Conservation (phyloP, 2,888 invertebrate genomes). For the Muschampia plurimacula region DNA sequence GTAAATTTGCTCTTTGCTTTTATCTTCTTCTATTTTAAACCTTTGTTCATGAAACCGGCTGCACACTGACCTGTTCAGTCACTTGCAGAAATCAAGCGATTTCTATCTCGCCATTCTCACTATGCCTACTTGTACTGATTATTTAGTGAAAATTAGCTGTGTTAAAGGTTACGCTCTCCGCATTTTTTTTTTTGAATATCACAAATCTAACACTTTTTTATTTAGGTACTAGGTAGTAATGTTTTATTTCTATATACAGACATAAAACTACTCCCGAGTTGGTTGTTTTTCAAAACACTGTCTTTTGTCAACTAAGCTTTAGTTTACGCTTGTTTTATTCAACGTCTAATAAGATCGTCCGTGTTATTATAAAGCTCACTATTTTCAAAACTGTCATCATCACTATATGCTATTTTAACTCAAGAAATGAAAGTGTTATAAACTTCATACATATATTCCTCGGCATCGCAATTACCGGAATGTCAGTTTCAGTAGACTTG, state of each 20-base stretch:
- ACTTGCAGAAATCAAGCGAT: constrained; percentile 9
- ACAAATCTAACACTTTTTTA: not conserved
- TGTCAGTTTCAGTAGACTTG: constrained; percentile 33
- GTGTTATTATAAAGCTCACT: too few relatives aligned
- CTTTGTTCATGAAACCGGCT: constrained; percentile 11
- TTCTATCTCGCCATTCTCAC: not conserved
- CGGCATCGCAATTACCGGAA: constrained; percentile 25
- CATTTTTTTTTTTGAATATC: not conserved
- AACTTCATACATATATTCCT: constrained; percentile 2
- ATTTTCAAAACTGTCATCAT: not conserved
- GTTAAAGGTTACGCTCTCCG: not conserved
- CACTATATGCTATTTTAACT: not conserved
- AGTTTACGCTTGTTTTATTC: too few relatives aligned
- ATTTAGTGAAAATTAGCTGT: not conserved
- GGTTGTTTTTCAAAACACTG: too few relatives aligned
- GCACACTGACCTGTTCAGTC: constrained; percentile 10
- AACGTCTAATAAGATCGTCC: too few relatives aligned
- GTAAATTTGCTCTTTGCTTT: constrained; percentile 3
- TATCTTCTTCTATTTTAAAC: not conserved
- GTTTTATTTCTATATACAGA: too few relatives aligned
- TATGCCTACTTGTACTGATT: not conserved
- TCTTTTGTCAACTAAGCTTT: too few relatives aligned
- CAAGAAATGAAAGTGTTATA: not conserved
- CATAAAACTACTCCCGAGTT: too few relatives aligned
- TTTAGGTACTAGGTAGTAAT: too few relatives aligned